Conservation (phyloP, 30 jellyfish, hydroid and myxozoan species). For the Turritopsis rubra region DNA sequence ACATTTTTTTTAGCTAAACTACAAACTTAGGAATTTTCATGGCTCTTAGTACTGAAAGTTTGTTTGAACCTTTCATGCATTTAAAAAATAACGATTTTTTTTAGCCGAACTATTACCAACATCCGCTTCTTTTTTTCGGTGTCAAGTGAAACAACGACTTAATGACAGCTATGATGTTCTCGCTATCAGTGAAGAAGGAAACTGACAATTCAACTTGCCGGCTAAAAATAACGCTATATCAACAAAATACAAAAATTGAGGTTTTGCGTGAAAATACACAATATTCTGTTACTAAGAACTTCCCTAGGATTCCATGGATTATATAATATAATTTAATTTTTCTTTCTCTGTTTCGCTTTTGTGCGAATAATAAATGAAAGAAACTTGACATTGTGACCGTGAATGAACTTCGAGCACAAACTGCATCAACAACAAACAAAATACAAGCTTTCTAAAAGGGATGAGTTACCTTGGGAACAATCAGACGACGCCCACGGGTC, state of each 20-base stretch:
- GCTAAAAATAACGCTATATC: not conserved
- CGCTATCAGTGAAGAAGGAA: not conserved
- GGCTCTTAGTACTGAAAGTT: not conserved
- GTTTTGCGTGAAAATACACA: not conserved
- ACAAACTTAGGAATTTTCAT: too few relatives aligned
- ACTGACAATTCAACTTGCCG: not conserved
- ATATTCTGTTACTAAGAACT: not conserved
- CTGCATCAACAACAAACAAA: not conserved
- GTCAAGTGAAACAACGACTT: not conserved
- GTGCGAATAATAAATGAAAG: not conserved
- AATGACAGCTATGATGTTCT: not conserved
- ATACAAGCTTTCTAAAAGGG: not conserved
- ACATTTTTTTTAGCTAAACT: too few relatives aligned
- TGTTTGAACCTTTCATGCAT: too few relatives aligned
- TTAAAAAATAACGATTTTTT: too few relatives aligned
- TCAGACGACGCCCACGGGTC: slow-evolving; percentile 17
- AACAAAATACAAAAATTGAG: not conserved
- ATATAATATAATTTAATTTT: too few relatives aligned
- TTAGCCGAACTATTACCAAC: not conserved
- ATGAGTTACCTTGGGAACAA: slow-evolving; percentile 7
- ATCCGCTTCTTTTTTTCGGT: not conserved
- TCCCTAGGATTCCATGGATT: not conserved
- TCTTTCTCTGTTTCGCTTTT: not conserved
- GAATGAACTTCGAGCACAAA: not conserved
- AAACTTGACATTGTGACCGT: too few relatives aligned